Evolutionary conservation across 2,797 vertebrate species (phyloP).

Genomic region (Paedocypris micromegethes): DNA sequence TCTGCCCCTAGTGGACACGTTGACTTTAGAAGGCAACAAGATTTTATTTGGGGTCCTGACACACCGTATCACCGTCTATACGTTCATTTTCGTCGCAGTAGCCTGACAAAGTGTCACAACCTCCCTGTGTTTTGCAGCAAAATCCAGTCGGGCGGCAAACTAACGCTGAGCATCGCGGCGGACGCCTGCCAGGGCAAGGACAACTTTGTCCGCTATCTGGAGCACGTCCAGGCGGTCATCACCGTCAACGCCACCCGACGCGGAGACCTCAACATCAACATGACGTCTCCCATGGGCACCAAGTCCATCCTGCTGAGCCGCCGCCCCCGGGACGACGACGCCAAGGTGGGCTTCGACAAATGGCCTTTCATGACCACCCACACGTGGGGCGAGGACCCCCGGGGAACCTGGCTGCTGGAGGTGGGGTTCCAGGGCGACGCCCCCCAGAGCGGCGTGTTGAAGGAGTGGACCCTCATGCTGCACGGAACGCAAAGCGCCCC

Average conservation of each 20-base stretch:
- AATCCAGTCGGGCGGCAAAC: constrained; percentile 82
- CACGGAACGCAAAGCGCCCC: constrained; percentile 97
- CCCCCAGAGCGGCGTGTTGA: constrained; percentile 82
- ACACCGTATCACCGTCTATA: too few species aligned
- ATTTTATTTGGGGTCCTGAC: too few species aligned
- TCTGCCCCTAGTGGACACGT: too few species aligned
- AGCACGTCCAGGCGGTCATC: constrained; percentile 94
- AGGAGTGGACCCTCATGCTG: constrained; percentile 98
- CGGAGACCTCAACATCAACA: constrained; percentile 94
- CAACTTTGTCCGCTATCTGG: constrained; percentile 95
- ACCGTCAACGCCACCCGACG: constrained; percentile 89
- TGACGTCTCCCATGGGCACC: constrained; percentile 98
- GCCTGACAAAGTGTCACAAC: neutral
- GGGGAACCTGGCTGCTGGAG: constrained; percentile 92
- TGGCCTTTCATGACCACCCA: constrained; percentile 99
- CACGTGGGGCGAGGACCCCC: constrained; percentile 98
- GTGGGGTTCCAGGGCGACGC: constrained; percentile 80
- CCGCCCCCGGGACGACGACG: constrained; percentile 88
- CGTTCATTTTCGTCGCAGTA: too few species aligned
- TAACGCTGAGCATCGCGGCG: constrained; percentile 80
- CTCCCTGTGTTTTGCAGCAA: constrained; percentile 68
- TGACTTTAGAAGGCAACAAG: too few species aligned
- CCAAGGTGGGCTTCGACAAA: constrained; percentile 98
- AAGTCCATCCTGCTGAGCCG: constrained; percentile 96
- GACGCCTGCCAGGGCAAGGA: constrained; percentile 92